A percentile compares a stretch with the other conserved stretches of the same genome.
These are phyloP conservation scores for Aramus guarauna DNA, from an alignment of 2,113 vertebrate species.

Conservation along the genomic window DNA sequence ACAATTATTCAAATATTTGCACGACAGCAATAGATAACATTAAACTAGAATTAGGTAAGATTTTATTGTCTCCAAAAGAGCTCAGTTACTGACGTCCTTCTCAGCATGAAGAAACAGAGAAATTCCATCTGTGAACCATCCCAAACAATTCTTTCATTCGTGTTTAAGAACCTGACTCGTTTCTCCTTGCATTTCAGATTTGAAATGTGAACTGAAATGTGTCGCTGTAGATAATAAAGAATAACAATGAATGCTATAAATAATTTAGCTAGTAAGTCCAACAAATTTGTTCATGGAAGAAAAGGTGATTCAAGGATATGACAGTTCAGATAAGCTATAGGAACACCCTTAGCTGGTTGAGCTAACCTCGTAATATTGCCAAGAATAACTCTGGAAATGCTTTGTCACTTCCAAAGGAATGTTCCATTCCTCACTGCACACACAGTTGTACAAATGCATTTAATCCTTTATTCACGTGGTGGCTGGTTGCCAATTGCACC, in stretches of 20 bases:
- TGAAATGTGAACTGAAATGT: constrained; percentile 8
- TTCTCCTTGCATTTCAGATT: constrained; percentile 5
- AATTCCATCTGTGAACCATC: not conserved
- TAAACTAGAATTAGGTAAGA: not conserved
- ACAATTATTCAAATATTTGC: not conserved
- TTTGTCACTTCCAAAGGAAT: not conserved
- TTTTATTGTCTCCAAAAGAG: not conserved
- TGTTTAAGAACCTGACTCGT: not conserved
- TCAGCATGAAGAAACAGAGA: not conserved
- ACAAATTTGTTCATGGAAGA: not conserved
- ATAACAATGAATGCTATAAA: not conserved
- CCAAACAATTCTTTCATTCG: not conserved
- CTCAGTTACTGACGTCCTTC: not conserved
- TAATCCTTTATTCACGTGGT: not conserved
- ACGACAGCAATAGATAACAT: not conserved
- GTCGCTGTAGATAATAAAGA: constrained; percentile 8
- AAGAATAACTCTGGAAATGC: not conserved
- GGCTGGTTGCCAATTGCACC: not conserved
- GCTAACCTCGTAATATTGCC: not conserved
- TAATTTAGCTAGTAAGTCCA: not conserved
- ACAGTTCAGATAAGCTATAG: not conserved
- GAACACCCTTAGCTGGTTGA: not conserved
- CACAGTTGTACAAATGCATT: not conserved
- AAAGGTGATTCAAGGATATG: not conserved
- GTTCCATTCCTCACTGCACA: not conserved